Percentiles rank a stretch among this genome's conserved stretches.
Evolutionary conservation across 2,888 invertebrate species (phyloP).

Genomic region (Cephus pulcher): DNA sequence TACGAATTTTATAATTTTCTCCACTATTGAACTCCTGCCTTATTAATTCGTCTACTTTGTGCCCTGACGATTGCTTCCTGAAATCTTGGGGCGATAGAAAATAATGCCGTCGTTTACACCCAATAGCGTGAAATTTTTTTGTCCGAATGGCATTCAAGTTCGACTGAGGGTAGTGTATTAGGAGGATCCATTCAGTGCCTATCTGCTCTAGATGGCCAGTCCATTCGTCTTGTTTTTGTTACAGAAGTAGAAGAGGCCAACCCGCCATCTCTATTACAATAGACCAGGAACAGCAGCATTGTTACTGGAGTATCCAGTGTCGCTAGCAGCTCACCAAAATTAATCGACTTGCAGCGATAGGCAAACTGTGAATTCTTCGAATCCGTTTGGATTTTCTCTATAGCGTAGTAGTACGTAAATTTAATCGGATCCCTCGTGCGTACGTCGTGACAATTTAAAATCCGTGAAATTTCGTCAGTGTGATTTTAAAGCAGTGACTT

Average conservation of each 20-base stretch:
- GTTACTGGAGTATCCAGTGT: slow-evolving; percentile 46
- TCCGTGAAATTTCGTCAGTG: background rate
- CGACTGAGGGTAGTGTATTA: slow-evolving; percentile 21
- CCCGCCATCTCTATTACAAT: slow-evolving; percentile 43
- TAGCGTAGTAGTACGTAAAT: background rate
- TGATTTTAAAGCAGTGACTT: background rate
- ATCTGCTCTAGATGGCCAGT: slow-evolving; percentile 55
- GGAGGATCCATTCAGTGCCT: slow-evolving; percentile 50
- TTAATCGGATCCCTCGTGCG: background rate
- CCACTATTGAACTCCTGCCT: background rate
- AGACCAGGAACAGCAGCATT: slow-evolving; percentile 40
- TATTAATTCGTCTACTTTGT: background rate
- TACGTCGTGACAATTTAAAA: background rate
- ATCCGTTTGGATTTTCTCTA: slow-evolving; percentile 10
- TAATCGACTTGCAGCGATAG: slow-evolving; percentile 45
- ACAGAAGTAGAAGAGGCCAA: slow-evolving; percentile 33
- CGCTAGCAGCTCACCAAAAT: slow-evolving; percentile 49
- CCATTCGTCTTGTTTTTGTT: slow-evolving; percentile 59
- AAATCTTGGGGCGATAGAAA: slow-evolving; percentile 18
- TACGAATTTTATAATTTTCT: background rate
- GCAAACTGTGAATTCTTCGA: slow-evolving; percentile 39
- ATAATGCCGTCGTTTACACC: slow-evolving; percentile 18
- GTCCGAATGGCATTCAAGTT: slow-evolving; percentile 33
- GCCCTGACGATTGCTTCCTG: background rate
- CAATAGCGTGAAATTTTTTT: slow-evolving; percentile 36